phyloP scores from a whole-genome alignment of 2,113 vertebrate genomes.

The Myiozetetes cayanensis region DNA sequence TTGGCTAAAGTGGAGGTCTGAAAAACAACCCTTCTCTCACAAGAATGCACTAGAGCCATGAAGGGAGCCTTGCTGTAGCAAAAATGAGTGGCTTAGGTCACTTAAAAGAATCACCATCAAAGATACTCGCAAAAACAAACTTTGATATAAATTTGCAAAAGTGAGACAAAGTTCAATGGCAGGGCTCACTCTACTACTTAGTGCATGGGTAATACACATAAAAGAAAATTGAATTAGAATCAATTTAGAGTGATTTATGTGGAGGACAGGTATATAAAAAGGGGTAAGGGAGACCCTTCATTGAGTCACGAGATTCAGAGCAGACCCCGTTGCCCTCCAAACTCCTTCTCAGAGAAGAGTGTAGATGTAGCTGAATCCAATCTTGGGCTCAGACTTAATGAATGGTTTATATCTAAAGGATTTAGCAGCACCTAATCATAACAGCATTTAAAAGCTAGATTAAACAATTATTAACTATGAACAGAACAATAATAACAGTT shows the following conservation, averaged over 20 bases:
- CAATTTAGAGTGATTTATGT: neutral
- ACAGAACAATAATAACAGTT: neutral
- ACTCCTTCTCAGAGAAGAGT: neutral
- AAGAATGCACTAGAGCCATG: neutral
- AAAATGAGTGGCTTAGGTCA: neutral
- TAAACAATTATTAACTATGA: neutral
- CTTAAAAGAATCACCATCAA: neutral
- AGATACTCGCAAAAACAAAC: neutral
- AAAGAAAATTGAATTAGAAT: neutral
- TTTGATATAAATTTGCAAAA: neutral
- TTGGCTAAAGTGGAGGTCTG: neutral
- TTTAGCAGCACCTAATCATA: neutral
- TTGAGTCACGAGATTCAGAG: neutral
- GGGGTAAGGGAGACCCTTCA: neutral
- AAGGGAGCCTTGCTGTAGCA: neutral
- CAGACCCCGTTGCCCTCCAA: neutral
- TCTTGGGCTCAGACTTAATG: neutral
- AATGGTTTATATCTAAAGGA: neutral
- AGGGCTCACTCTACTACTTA: neutral
- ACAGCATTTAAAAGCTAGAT: neutral
- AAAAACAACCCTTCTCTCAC: neutral
- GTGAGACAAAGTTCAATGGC: accelerated
- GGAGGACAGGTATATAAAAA: neutral
- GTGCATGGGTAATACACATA: neutral
- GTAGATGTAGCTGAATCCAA: neutral